Percentiles rank a stretch among this genome's conserved stretches.
Conservation (phyloP, 1,140 invertebrate genomes). For the Psix sp. region DNA sequence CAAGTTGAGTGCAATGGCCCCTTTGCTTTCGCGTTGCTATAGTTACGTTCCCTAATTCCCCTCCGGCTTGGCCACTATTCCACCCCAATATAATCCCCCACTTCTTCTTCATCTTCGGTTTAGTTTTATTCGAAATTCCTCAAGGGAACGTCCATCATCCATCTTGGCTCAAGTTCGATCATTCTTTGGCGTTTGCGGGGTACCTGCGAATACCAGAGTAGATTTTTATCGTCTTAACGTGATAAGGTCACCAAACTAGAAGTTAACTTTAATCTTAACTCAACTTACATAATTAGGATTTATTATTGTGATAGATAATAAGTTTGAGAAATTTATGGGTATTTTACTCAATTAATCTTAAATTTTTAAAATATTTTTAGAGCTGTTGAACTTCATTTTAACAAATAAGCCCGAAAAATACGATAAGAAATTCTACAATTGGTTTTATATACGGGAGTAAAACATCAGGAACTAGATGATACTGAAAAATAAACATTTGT, state of each 20-base stretch:
- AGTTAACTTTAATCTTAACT: slow-evolving; percentile 54
- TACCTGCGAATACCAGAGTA: slow-evolving; percentile 61
- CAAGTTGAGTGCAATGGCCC: slow-evolving; percentile 74
- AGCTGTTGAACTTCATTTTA: too few species aligned
- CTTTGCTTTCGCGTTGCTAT: slow-evolving; percentile 72
- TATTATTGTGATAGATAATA: slow-evolving; percentile 18
- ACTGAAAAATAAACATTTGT: slow-evolving; percentile 12
- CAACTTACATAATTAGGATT: slow-evolving; percentile 39
- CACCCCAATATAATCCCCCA: slow-evolving; percentile 53
- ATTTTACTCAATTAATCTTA: too few species aligned
- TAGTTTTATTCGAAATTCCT: slow-evolving; percentile 71
- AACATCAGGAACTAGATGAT: too few species aligned
- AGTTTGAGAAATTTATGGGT: too few species aligned
- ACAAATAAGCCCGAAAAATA: too few species aligned
- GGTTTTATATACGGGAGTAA: too few species aligned
- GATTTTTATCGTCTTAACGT: slow-evolving; percentile 55
- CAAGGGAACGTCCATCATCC: slow-evolving; percentile 67
- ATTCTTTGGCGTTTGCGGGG: slow-evolving; percentile 50
- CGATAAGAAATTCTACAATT: too few species aligned
- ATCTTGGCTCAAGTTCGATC: slow-evolving; percentile 62
- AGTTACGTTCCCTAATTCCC: slow-evolving; percentile 69
- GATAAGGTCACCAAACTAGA: slow-evolving; percentile 55
- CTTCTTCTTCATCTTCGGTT: slow-evolving; percentile 61
- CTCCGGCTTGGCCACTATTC: slow-evolving; percentile 48
- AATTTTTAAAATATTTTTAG: too few species aligned